These are phyloP conservation scores for Mormyrops boulengeri DNA, from an alignment of 2,797 vertebrate species.

Conservation along the genomic window DNA sequence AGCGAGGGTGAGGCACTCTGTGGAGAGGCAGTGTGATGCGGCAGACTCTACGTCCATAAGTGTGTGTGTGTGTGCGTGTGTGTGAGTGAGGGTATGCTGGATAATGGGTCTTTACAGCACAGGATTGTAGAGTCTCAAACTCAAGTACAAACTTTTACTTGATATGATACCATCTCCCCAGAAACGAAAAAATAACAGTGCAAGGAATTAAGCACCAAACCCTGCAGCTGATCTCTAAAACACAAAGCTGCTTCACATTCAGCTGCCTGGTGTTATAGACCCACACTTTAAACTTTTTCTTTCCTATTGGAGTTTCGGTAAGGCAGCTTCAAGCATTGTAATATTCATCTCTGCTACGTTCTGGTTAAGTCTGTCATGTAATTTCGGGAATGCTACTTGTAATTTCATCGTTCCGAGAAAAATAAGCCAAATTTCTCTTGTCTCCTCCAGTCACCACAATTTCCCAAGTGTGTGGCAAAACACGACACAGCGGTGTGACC, in stretches of 20 bases:
- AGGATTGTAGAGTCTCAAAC: not conserved
- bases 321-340: not conserved
- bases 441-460: not conserved
- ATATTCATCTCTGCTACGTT: not conserved
- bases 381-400: not conserved
- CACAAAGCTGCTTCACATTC: not conserved
- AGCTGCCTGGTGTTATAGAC: not conserved
- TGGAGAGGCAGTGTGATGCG: not conserved
- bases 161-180: not conserved
- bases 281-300: not conserved
- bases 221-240: not conserved
- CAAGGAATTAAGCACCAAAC: not conserved
- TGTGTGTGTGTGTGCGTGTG: constrained; percentile 26
- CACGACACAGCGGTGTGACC: not conserved
- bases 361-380: not conserved
- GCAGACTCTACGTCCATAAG: not conserved
- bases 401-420: not conserved
- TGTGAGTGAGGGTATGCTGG: not conserved
- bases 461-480: not conserved
- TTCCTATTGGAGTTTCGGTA: not conserved
- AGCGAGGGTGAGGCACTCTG: not conserved
- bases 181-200: not conserved
- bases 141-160: not conserved
- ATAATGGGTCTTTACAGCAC: not conserved
- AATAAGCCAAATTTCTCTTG: not conserved